Evolutionary conservation across 1,140 invertebrate genomes (phyloP).

Genomic region (Lepidurus packardi): DNA sequence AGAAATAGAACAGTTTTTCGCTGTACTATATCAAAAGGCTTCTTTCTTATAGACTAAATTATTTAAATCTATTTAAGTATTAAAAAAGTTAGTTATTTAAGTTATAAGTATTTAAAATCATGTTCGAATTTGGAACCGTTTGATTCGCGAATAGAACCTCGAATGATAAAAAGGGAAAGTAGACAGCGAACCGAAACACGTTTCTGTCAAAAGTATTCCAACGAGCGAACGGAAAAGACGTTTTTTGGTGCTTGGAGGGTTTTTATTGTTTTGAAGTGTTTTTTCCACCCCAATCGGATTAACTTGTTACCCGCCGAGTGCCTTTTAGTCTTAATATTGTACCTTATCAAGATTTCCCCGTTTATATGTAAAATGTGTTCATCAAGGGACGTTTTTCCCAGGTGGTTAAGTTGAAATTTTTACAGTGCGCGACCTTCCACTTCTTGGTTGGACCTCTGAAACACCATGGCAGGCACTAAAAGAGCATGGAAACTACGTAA

Average conservation of each 20-base stretch:
- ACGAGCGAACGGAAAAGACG: not conserved
- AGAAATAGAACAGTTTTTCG: too few relatives aligned
- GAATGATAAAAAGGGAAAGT: not conserved
- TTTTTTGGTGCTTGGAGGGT: not conserved
- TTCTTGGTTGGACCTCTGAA: not conserved
- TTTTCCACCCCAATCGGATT: not conserved
- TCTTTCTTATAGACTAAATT: too few relatives aligned
- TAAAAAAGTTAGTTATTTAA: too few relatives aligned
- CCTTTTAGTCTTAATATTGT: not conserved
- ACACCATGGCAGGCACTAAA: not conserved
- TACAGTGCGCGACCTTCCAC: not conserved
- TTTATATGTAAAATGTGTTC: not conserved
- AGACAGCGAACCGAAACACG: not conserved
- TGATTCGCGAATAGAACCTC: not conserved
- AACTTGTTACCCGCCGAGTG: not conserved
- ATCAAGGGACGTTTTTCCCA: not conserved
- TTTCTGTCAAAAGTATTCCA: not conserved
- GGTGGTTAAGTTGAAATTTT: conserved; percentile 3
- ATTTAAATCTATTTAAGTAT: too few relatives aligned
- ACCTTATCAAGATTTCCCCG: not conserved
- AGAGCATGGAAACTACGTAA: conserved; percentile 7
- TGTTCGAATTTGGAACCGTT: too few relatives aligned
- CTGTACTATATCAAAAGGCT: too few relatives aligned
- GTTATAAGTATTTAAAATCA: too few relatives aligned
- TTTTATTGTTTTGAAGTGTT: conserved; percentile 2